These are phyloP conservation scores for Acrocephalus scirpaceus DNA, from an alignment of 2,797 vertebrate genomes.

Conservation along the genomic window DNA sequence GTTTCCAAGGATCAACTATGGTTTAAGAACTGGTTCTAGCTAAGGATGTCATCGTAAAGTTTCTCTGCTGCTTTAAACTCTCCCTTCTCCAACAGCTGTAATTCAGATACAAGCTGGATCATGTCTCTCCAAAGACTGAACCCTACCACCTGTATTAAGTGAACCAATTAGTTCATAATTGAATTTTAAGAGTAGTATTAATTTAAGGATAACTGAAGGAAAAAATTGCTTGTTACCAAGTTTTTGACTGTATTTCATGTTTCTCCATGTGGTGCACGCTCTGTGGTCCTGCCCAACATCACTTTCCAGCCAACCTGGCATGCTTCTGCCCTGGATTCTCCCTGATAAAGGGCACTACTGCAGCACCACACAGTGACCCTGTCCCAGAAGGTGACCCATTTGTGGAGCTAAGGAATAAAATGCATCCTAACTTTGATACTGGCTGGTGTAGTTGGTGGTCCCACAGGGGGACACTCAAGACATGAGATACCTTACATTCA, in stretches of 20 bases:
- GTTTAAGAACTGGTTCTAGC: background rate
- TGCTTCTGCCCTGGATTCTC: background rate
- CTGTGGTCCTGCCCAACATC: background rate
- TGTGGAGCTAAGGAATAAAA: background rate
- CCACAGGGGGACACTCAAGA: background rate
- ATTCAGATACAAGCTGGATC: background rate
- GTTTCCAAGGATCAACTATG: background rate
- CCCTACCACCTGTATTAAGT: background rate
- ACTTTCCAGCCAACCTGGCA: background rate
- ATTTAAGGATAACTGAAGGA: background rate
- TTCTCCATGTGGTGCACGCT: background rate
- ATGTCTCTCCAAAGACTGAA: background rate
- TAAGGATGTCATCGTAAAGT: fast-evolving
- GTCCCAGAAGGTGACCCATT: background rate
- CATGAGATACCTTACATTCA: background rate
- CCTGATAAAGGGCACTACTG: background rate
- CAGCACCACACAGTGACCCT: background rate
- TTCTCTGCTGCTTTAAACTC: background rate
- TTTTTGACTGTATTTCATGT: background rate
- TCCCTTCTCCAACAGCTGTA: background rate
- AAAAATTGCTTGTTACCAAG: background rate
- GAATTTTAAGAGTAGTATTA: background rate
- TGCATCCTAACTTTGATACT: background rate
- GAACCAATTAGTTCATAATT: background rate
- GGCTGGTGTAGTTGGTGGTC: background rate